Percentiles rank a stretch among this genome's conserved stretches.
Conservation (phyloP, 2,888 invertebrate species). For the Ditula angustiorana region DNA sequence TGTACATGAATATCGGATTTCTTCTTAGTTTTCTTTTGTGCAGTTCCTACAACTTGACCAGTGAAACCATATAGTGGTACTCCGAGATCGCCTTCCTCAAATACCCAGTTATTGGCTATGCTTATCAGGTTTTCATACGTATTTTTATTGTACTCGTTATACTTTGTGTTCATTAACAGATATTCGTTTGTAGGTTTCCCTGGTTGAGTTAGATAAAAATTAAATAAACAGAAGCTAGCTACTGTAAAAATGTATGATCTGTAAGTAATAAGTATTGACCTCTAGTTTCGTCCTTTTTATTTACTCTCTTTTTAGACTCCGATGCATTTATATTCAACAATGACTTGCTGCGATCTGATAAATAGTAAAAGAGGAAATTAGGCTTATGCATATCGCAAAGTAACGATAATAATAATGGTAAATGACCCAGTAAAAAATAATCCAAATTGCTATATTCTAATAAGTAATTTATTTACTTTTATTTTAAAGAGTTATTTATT, state of each 20-base stretch:
- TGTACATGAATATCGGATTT: slow-evolving; percentile 71
- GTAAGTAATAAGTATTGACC: slow-evolving; percentile 47
- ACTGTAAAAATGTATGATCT: background rate
- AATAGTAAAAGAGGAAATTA: too few relatives aligned
- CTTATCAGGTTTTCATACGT: slow-evolving; percentile 68
- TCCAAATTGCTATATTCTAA: too few relatives aligned
- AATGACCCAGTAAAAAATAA: too few relatives aligned
- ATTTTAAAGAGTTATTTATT: too few relatives aligned
- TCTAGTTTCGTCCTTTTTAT: slow-evolving; percentile 66
- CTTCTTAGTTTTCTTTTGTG: slow-evolving; percentile 70
- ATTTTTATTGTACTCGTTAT: slow-evolving; percentile 71
- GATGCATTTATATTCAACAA: slow-evolving; percentile 50
- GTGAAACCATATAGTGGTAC: slow-evolving; percentile 64
- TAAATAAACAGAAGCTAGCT: background rate
- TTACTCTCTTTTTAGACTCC: slow-evolving; percentile 70
- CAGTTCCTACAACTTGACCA: slow-evolving; percentile 63
- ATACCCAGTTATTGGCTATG: slow-evolving; percentile 75
- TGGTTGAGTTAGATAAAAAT: slow-evolving; percentile 37
- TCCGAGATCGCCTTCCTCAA: slow-evolving; percentile 68
- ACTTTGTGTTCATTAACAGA: slow-evolving; percentile 64
- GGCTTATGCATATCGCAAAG: too few relatives aligned
- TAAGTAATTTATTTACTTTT: too few relatives aligned
- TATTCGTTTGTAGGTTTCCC: slow-evolving; percentile 67
- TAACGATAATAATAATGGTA: too few relatives aligned
- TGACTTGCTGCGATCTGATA: slow-evolving; percentile 58